Evolutionary conservation across 2,888 invertebrate species (phyloP), one percentile per base, ranked within the genome.

Genomic region (Plebejus argus): DNA sequence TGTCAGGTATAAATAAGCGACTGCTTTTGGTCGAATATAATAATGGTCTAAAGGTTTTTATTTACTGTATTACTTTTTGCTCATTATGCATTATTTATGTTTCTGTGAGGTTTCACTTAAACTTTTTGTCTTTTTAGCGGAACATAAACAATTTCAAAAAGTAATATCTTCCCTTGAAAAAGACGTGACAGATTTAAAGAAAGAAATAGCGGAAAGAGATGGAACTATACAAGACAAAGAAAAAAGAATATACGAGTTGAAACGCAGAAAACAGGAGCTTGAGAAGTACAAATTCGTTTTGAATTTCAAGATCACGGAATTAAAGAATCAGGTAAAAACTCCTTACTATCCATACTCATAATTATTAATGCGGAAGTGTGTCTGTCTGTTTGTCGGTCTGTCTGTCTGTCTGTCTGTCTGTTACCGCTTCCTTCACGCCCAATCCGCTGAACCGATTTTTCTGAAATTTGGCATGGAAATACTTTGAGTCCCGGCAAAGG

Each of bases 271-370:
- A 85, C 96, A 97, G 85, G 98, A 98, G 86, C 89, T 99, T 80
- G 98, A 99, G 86, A 99, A 98, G 88, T 98, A 97, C 88, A 98
- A 98, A 86, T 98, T 98, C 88, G 98, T 98, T 1, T 91, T 98
- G 53, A 97, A 97, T 85, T 98, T 98, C 86, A 98, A 98, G 89
- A 98, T 99, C 79, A 96, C 96, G 49, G 98, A 99, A 85, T 89
- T 98, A 33, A 97, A 97, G 87, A 96, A 96, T 85, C 96, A 97
- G 90, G 94, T 93, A 78, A 82, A 84, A 45, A 18, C 28, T 77
- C 45, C 33, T 77, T 53, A 33, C n/a, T 78, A 5, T n/a, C 2
- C 2, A 56, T 18, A 58, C 3, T 45, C 2, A 45, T 10, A 6
- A 6, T 35, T 35, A 6, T 35, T 6, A 35, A 35, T 28, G 28